phyloP scores from a whole-genome alignment of 2,888 invertebrate genomes.

The Escarpia spicata region DNA sequence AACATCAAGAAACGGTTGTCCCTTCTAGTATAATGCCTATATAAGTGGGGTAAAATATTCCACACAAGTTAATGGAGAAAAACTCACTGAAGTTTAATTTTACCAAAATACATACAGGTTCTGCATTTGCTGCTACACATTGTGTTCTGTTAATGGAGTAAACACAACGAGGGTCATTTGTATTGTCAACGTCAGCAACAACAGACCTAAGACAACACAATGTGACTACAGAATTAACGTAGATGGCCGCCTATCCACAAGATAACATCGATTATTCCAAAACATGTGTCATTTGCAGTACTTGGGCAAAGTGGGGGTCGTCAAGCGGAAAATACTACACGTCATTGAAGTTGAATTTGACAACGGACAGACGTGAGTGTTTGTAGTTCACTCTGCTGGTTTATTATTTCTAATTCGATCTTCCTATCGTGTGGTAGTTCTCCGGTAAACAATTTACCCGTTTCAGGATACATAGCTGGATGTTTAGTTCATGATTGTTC shows the following conservation, averaged over 20 bases:
- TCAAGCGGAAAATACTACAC: not conserved
- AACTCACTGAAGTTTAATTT: too few species aligned
- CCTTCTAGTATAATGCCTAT: too few species aligned
- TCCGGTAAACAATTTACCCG: not conserved
- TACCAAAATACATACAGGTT: too few species aligned
- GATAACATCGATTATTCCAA: not conserved
- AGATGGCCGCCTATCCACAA: not conserved
- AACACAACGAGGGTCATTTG: not conserved
- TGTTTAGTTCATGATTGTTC: not conserved
- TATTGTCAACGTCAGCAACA: not conserved
- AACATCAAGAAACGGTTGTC: too few species aligned
- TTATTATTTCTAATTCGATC: not conserved
- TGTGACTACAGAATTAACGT: not conserved
- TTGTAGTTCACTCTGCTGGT: not conserved
- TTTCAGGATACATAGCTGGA: not conserved
- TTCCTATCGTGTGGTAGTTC: not conserved
- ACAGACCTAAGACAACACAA: not conserved
- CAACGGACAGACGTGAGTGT: not conserved
- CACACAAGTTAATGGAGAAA: too few species aligned
- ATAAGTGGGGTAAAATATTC: too few species aligned
- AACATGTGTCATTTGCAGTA: not conserved
- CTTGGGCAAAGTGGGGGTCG: constrained; percentile 7
- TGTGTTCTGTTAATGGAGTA: too few species aligned
- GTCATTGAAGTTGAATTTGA: not conserved
- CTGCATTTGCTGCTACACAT: too few species aligned